phyloP scores from a whole-genome alignment of 2,888 invertebrate species.

The Strigamia crassipes region DNA sequence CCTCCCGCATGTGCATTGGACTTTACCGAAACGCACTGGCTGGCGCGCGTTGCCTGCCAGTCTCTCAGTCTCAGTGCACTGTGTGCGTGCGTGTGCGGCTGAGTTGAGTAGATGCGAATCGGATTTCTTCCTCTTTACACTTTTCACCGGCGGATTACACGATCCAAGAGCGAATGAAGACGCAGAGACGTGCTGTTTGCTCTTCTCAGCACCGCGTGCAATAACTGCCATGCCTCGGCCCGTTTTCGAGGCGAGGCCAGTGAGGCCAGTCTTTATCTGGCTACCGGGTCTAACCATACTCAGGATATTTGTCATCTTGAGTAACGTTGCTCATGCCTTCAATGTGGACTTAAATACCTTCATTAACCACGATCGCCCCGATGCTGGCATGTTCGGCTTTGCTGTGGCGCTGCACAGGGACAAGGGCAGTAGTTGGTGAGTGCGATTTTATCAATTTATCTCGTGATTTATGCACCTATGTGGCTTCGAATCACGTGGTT shows the following conservation, averaged over 20 bases:
- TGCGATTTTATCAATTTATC: neutral
- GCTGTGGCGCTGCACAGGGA: slow-evolving; percentile 8
- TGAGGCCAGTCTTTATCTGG: too few species aligned
- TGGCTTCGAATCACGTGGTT: too few species aligned
- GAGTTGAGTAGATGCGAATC: neutral
- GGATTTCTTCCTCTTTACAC: neutral
- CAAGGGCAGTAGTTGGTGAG: slow-evolving; percentile 13
- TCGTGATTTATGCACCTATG: neutral
- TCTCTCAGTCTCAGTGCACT: neutral
- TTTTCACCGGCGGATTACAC: neutral
- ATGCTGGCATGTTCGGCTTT: slow-evolving; percentile 30
- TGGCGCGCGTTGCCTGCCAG: neutral
- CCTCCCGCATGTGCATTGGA: neutral
- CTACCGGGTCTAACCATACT: neutral
- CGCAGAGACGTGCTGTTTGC: neutral
- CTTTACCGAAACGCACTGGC: neutral
- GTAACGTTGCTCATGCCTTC: neutral
- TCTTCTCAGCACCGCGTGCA: neutral
- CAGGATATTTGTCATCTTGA: neutral
- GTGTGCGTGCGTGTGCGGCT: neutral
- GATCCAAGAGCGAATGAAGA: neutral
- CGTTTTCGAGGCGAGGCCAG: neutral
- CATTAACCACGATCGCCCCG: neutral
- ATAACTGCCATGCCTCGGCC: neutral
- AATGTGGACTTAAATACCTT: slow-evolving; percentile 29